Evolutionary conservation across 2,888 invertebrate genomes (phyloP).

Genomic region (Dicyrtoma fusca): DNA sequence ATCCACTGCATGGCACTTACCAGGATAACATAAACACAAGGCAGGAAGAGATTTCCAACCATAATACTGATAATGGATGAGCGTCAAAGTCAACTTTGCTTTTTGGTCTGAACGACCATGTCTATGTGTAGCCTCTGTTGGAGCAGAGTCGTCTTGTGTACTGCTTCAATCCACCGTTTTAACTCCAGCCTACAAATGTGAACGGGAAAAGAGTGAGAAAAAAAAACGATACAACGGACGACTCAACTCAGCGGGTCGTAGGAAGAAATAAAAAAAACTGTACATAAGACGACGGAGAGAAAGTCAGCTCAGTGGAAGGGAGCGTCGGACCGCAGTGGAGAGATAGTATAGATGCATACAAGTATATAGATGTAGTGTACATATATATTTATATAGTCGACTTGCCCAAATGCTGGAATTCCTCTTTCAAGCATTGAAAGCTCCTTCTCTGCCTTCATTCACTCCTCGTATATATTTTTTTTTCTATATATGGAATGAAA

Average conservation of each 20-base stretch:
- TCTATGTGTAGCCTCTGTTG: too few species aligned
- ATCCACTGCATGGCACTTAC: not conserved
- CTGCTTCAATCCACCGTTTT: not conserved
- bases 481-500: slow-evolving; percentile 3
- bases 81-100: too few species aligned
- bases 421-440: not conserved
- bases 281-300: not conserved
- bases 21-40: not conserved
- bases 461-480: not conserved
- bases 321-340: not conserved
- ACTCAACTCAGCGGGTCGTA: too few species aligned
- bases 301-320: not conserved
- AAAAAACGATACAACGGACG: not conserved
- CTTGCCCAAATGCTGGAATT: not conserved
- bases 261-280: not conserved
- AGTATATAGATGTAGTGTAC: too few species aligned
- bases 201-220: not conserved
- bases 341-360: not conserved
- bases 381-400: too few species aligned
- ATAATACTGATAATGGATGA: too few species aligned
- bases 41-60: not conserved
- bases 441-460: not conserved
- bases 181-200: not conserved
- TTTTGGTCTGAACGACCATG: too few species aligned
- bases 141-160: too few species aligned